Base-by-base conservation (phyloP, 2,797 vertebrate species). In the Podarcis lilfordi region DNA sequence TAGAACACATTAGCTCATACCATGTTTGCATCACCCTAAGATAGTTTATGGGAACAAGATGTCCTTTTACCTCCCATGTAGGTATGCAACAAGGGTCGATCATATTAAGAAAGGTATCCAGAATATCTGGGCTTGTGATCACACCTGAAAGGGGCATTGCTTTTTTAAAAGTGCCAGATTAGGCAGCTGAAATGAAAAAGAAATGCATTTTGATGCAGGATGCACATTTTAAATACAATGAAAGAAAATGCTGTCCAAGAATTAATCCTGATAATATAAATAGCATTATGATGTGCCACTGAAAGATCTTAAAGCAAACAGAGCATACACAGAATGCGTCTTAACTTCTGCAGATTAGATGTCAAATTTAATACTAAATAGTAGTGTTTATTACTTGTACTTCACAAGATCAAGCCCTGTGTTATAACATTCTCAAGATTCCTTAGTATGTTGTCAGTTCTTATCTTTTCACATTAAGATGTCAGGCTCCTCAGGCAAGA, bases 321-420 rank as follows among this genome's bases (percentile, higher is more conserved):
- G 11, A 76, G 4, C 35, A 69, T 40, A 29, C 7, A 50, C 23
- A 23, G 37, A 32, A 88, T 89, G 23, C 85, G 9, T 1, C 64
- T 2, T 2, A 69, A 17, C 5, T 71, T 82, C 4, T 91, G 91
- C 37, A 61, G 13, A 59, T 59, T 80, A 37, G 71, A 55, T 35
- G 13, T 19, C 77, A 1, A 0, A 0, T 23, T 87, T 72, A 50
- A 13, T 88, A 17, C 1, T 80, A 43, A 88, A 5, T 83, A 61
- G 88, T 91, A 5, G 3, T 61, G 71, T 89, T 90, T 68, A 45
- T 74, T 89, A 74, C 21, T 80, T 21, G 35, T 66, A 35, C 7
- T 85, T 83, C 27, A 8, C 19, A 72, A 83, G 40, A 55, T 35
- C 69, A 64, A 71, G 7, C 32, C 45, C 72, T 85, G 2, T 2